Evolutionary conservation across 2,888 invertebrate species (phyloP), one percentile per base, ranked within the genome.

Genomic region (Volucella bombylans): DNA sequence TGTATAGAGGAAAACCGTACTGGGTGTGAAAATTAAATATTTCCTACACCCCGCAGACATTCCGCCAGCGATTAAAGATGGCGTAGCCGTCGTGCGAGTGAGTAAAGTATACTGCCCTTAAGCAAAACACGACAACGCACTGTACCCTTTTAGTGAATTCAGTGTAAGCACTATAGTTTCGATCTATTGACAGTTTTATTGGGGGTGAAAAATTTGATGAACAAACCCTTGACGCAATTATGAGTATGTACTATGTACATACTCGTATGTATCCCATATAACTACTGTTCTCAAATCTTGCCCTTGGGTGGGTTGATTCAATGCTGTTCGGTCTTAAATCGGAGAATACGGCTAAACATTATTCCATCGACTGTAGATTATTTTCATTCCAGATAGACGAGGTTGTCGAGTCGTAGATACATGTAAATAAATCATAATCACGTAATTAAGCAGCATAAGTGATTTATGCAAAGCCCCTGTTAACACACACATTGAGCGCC

Each of bases 381-480:
- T 23, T 23, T 23, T 23, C 6, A 31, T 31, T 31, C 31, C 31
- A 6, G 6, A 31, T 6, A 31, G 31, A 31, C 31, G 6, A 31
- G 6, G 31, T 31, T 31, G 6, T 31, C 31, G 6, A 59, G 15
- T 10, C 0, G 49, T 49, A 14, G 8, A 49, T 49, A 11, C 9
- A 18, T 57, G 38, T 18, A 57, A 23, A 72, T 72, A 72, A 62
- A 62, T 72, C 52, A 62, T 72, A 62, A 54, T 62, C 72, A 72
- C 43, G 62, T 62, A 62, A 72, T 72, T 72, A 72, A 62, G 62
- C 52, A 41, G 45, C 43, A 62, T 64, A 72, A 62, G 52, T 72
- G 72, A 72, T 72, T 72, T 72, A 72, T 72, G 72, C 50, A 62
- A 61, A 62, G 41, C 50, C 45, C 45, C 43, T 72, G 59, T 62